Conservation (phyloP, 2,113 vertebrate species). For the Ceyx margarethae region DNA sequence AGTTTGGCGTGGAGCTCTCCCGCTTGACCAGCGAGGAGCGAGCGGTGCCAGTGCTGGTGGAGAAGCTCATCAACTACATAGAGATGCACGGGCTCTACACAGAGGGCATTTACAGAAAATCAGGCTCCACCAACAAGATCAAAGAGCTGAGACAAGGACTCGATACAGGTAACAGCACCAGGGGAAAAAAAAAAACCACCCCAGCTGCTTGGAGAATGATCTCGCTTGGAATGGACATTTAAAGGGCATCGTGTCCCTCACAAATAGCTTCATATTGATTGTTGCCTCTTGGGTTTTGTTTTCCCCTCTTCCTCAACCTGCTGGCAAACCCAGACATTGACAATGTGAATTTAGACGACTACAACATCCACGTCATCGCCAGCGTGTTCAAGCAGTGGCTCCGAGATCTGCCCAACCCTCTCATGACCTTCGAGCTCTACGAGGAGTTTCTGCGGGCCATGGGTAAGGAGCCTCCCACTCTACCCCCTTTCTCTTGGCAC, state of each 20-base stretch:
- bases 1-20: slow-evolving; percentile 93
- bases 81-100: slow-evolving; percentile 98
- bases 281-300: neutral
- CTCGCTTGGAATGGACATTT: neutral
- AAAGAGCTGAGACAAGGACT: slow-evolving; percentile 93
- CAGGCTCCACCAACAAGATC: slow-evolving; percentile 96
- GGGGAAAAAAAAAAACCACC: no score
- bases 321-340: slow-evolving; percentile 82
- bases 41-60: slow-evolving; percentile 89
- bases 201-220: neutral
- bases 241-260: neutral
- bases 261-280: neutral
- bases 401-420: slow-evolving; percentile 93
- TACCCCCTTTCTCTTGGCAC: neutral
- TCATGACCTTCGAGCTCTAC: slow-evolving; percentile 98
- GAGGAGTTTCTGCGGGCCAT: slow-evolving; percentile 94
- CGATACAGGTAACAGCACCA: slow-evolving; percentile 82
- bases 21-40: slow-evolving; percentile 92
- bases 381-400: slow-evolving; percentile 99
- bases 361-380: slow-evolving; percentile 96
- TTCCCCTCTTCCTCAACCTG: neutral
- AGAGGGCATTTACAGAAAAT: slow-evolving; percentile 96
- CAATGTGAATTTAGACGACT: slow-evolving; percentile 92
- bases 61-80: slow-evolving; percentile 98
- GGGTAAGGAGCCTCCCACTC: slow-evolving; percentile 76